phyloP scores from a whole-genome alignment of 2,797 vertebrate species.

The Mus caroli region DNA sequence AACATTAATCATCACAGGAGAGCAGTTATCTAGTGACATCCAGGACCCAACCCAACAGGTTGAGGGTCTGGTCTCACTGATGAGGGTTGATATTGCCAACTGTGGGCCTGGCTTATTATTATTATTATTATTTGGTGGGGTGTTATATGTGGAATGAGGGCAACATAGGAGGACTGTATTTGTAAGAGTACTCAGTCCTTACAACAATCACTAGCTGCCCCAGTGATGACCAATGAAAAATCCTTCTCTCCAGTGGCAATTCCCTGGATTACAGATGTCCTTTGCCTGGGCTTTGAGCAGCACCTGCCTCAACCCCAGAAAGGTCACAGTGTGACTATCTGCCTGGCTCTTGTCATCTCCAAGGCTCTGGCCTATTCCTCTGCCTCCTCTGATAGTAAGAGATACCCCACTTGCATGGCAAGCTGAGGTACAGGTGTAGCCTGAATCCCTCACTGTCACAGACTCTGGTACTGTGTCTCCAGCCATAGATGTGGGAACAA shows the following conservation, averaged over 20 bases:
- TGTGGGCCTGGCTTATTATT: neutral
- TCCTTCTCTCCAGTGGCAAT: neutral
- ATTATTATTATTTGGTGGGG: neutral
- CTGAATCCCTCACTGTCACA: neutral
- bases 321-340: neutral
- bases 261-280: neutral
- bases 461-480: fast-evolving
- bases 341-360: neutral
- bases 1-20: neutral
- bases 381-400: neutral
- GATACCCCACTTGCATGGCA: neutral
- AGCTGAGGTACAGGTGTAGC: fast-evolving
- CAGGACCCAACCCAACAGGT: neutral
- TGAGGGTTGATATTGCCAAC: too few species aligned
- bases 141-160: neutral
- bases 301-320: neutral
- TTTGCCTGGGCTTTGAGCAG: neutral
- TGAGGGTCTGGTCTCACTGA: neutral
- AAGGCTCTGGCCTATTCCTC: neutral
- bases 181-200: neutral
- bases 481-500: neutral
- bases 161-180: fast-evolving
- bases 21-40: too few species aligned
- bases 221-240: neutral
- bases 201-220: neutral